These are phyloP conservation scores for Lasioglossum marginatum DNA, from an alignment of 2,888 invertebrate genomes.

Conservation along the genomic window DNA sequence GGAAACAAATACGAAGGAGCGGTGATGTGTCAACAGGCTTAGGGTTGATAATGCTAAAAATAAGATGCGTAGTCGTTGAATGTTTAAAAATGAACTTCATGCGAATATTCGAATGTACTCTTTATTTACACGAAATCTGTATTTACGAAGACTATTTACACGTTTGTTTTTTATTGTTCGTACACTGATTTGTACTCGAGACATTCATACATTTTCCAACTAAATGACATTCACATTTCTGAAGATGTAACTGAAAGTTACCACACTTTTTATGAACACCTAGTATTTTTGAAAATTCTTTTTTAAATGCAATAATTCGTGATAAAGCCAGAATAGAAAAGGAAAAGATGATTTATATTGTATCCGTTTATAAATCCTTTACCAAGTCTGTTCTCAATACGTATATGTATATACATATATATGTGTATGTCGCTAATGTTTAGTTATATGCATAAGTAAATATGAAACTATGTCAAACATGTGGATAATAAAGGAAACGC, in stretches of 20 bases:
- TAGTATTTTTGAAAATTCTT: not conserved
- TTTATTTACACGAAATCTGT: constrained; percentile 11
- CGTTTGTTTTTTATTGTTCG: not conserved
- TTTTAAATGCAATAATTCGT: not conserved
- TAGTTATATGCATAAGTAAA: constrained; percentile 1
- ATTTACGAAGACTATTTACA: not conserved
- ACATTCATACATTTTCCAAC: not conserved
- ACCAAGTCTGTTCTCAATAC: not conserved
- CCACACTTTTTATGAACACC: not conserved
- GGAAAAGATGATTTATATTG: not conserved
- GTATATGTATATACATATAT: not conserved
- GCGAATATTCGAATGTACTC: not conserved
- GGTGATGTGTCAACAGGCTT: not conserved
- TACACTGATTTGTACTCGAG: not conserved
- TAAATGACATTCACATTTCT: not conserved
- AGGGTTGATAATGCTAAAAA: constrained; percentile 9
- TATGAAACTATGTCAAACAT: not conserved
- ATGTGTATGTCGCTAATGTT: not conserved
- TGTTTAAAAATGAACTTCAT: not conserved
- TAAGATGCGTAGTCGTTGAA: not conserved
- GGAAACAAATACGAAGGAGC: not conserved
- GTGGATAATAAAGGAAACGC: not conserved
- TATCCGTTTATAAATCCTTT: not conserved
- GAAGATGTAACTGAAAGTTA: not conserved
- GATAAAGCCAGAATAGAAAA: not conserved